Percentiles rank a stretch among this genome's conserved stretches.
Conservation (phyloP, 2,888 invertebrate species). For the Monoplex corrugatus region DNA sequence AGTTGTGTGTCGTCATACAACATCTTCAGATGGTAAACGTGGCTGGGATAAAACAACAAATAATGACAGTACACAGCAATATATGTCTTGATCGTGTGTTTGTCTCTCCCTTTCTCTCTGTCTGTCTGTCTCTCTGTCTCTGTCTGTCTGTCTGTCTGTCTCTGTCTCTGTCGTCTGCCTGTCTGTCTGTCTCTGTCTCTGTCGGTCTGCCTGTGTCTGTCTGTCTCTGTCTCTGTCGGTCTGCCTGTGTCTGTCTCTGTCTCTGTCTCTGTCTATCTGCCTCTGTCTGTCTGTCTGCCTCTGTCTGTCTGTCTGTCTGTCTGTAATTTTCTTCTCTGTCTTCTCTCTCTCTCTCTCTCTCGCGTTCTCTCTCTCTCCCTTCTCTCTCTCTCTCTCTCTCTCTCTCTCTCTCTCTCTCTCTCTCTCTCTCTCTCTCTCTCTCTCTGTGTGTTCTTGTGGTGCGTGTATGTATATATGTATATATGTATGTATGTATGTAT, state of each 20-base stretch:
- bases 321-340: not conserved
- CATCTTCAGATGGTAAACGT: not conserved
- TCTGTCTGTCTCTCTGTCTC: not conserved
- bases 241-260: not conserved
- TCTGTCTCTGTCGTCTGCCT: not conserved
- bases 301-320: not conserved
- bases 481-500: too few species aligned
- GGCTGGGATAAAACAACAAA: too few species aligned
- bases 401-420: conserved; percentile 1
- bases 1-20: not conserved
- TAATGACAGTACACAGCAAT: too few species aligned
- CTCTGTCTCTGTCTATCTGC: not conserved
- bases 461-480: too few species aligned
- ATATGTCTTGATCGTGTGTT: not conserved
- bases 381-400: too few species aligned
- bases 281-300: not conserved
- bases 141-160: not conserved
- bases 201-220: not conserved
- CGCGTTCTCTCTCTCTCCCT: too few species aligned
- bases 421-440: too few species aligned
- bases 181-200: not conserved
- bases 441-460: too few species aligned
- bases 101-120: conserved; percentile 38
- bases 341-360: conserved; percentile 7
- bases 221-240: not conserved